Evolutionary conservation across 2,797 vertebrate genomes (phyloP), one percentile per base, ranked within the genome.

Genomic region (Hephaestus fuliginosus): DNA sequence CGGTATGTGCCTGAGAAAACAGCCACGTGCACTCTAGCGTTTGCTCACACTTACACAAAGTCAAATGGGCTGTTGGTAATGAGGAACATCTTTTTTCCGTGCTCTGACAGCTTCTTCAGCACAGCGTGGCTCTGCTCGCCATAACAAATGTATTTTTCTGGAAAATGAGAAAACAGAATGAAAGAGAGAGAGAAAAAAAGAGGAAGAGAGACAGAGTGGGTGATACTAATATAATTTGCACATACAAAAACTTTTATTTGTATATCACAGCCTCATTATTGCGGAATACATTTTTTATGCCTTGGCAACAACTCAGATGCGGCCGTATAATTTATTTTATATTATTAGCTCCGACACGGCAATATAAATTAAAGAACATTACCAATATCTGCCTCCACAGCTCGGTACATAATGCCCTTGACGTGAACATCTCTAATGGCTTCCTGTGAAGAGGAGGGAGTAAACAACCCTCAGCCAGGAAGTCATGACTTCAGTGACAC

Each of bases 61-160:
- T 99, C 98, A 75, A 98, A 97, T 22, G 98, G 98, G 93, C 98
- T 99, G 56, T 99, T 99, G 82, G 98, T 99, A 86, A 99, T 98
- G 74, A 99, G 97, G 91, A 99, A 99, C 97, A 99, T 98, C 95
- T 99, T 99, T 95, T 99, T 99, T 75, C 97, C 98, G 0, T 96
- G 95, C 78, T 96, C 96, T 48, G 97, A 96, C 88, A 99, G 94
- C 88, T 99, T 99, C 86, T 95, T 97, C 89, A 99, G 84, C 84
- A 99, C 98, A 0, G 97, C 98, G 0, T 97, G 96, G 18, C 97
- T 99, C 86, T 99, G 97, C 78, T 99, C 98, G 0, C 97, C 97
- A 0, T 99, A 99, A 91, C 97, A 98, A 93, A 99, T 97, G 75
- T 98, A 99, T 85, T 98, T 98, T 51, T 96, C 98, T 99, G 88